A percentile compares a stretch with the other conserved stretches of the same genome.
These are phyloP conservation scores for Procambarus clarkii DNA, from an alignment of 1,140 invertebrate species.

Conservation along the genomic window DNA sequence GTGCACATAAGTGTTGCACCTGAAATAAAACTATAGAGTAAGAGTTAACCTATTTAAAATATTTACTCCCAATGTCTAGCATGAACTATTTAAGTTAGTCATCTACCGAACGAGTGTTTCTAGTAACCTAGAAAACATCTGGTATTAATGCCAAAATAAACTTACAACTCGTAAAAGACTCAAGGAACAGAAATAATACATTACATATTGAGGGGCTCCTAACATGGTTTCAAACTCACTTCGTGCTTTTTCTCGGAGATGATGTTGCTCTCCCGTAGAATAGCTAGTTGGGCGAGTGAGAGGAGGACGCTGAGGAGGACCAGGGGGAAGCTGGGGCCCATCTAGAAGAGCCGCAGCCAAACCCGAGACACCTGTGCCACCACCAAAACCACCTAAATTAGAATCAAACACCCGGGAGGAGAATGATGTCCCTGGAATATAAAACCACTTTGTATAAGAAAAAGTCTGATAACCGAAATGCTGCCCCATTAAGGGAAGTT, in stretches of 20 bases:
- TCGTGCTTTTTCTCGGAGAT: constrained; percentile 69
- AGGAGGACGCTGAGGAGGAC: constrained; percentile 65
- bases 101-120: too few relatives aligned
- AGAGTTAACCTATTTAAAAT: too few relatives aligned
- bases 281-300: constrained; percentile 73
- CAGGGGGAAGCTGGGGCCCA: constrained; percentile 56
- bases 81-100: too few relatives aligned
- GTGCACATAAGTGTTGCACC: too few relatives aligned
- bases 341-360: constrained; percentile 66
- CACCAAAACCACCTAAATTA: constrained; percentile 44
- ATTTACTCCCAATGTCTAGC: too few relatives aligned
- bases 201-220: neutral
- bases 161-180: neutral
- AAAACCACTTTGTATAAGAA: neutral
- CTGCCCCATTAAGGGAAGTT: neutral
- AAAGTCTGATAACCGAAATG: neutral
- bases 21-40: too few relatives aligned
- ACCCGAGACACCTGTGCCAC: constrained; percentile 46
- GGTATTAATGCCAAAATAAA: too few relatives aligned
- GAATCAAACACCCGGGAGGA: constrained; percentile 59
- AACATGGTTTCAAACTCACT: constrained; percentile 40
- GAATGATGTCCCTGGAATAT: constrained; percentile 62
- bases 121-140: too few relatives aligned
- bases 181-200: neutral
- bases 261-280: constrained; percentile 69